Evolutionary conservation across 2,113 vertebrate genomes (phyloP).

Genomic region (Caracal caracal): DNA sequence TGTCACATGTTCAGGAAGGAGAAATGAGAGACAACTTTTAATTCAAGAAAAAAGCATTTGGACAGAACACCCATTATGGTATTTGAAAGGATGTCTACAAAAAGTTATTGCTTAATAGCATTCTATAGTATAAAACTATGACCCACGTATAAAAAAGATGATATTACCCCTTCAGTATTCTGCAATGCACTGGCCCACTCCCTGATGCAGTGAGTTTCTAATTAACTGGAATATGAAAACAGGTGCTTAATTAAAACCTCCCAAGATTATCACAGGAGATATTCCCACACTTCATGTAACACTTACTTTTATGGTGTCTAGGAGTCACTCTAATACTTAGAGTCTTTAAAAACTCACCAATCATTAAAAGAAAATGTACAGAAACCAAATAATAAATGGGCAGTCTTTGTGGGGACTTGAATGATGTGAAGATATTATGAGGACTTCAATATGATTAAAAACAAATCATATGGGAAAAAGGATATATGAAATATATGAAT

Average conservation of each 20-base stretch:
- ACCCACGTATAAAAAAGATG: not conserved
- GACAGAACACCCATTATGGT: not conserved
- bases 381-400: not conserved
- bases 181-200: not conserved
- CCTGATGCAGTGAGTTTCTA: not conserved
- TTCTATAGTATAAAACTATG: not conserved
- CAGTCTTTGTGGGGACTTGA: not conserved
- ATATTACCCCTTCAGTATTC: not conserved
- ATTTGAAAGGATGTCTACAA: not conserved
- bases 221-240: not conserved
- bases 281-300: not conserved
- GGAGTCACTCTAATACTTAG: not conserved
- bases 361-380: not conserved
- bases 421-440: not conserved
- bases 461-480: not conserved
- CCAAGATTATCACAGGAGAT: not conserved
- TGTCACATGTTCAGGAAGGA: not conserved
- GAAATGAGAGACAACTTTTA: not conserved
- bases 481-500: not conserved
- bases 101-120: not conserved
- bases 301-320: not conserved
- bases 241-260: not conserved
- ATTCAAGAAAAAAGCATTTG: not conserved
- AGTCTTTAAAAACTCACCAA: not conserved
- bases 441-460: not conserved